Evolutionary conservation across 2,888 invertebrate genomes (phyloP), one percentile per base, ranked within the genome.

Genomic region (Ypsolopha sequella): DNA sequence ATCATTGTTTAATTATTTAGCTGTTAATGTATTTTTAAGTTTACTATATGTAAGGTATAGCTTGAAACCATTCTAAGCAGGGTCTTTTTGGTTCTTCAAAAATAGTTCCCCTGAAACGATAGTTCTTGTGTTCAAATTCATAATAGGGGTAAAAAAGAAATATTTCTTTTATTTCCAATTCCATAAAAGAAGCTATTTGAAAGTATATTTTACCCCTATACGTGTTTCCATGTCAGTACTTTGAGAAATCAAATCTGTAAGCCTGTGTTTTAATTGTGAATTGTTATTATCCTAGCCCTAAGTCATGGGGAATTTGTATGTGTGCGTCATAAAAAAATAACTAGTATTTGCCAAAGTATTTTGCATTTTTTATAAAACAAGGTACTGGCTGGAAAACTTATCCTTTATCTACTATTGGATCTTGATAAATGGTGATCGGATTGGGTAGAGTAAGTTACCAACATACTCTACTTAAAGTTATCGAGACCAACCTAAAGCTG

Each of bases 11-110:
- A 24, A 24, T n/a, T 43, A n/a, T 11, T 33, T 45, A 45, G n/a
- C n/a, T 7, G 7, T 33, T 9, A 36, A 11, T 4, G 36, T 36
- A 7, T 36, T 47, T 36, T 47, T 47, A 14, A 45, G 45, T 47
- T 47, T 36, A 13, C 7, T 36, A 36, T 36, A 0, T 47, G 9
- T 13, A 47, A 10, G 36, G 7, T 47, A 24, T 45, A 41, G 48
- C 51, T 43, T 53, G 39, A 50, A 53, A 55, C 50, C 43, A 48
- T 52, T 36, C 35, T 41, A 66, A 64, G 75, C 81, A 81, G 82
- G 81, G 82, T 80, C 73, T 71, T 76, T 81, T 81, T 77, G 73
- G 65, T 75, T 67, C 59, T 61, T 64, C 68, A 70, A 74, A 76
- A 76, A 72, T 62, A 11, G 38, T n/a, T 6, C 48, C 6, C n/a